Percentiles rank a stretch among this genome's conserved stretches.
phyloP scores from a whole-genome alignment of 2,113 vertebrate genomes.

The Bufo gargarizans region DNA sequence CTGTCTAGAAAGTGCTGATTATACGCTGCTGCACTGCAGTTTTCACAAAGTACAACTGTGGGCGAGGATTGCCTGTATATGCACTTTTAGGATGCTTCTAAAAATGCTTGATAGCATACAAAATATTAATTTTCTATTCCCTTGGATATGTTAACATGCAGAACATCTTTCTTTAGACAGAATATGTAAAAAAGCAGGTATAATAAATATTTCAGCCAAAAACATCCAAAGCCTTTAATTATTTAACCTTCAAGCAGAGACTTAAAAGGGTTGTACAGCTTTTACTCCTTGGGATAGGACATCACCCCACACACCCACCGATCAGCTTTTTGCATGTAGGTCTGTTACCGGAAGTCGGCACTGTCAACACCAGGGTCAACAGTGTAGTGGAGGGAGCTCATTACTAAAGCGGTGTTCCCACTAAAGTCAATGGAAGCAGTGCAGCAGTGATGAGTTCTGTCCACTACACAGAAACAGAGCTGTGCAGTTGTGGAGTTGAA shows the following conservation, averaged over 20 bases:
- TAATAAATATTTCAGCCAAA: conserved; percentile 2
- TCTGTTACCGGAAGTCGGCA: too few relatives aligned
- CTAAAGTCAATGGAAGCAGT: too few relatives aligned
- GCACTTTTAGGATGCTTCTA: conserved; percentile 21
- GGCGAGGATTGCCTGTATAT: background rate
- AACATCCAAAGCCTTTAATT: background rate
- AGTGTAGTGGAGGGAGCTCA: too few relatives aligned
- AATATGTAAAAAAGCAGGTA: background rate
- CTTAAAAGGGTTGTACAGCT: too few relatives aligned
- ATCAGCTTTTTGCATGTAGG: too few relatives aligned
- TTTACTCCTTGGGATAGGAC: too few relatives aligned
- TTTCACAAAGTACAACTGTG: background rate
- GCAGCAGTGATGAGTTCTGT: too few relatives aligned
- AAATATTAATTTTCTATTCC: conserved; percentile 6
- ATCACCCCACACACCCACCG: too few relatives aligned
- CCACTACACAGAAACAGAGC: too few relatives aligned
- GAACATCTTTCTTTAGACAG: background rate
- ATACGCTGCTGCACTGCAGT: conserved; percentile 8
- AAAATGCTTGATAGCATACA: conserved; percentile 6
- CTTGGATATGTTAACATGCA: conserved; percentile 22
- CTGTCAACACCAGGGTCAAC: too few relatives aligned
- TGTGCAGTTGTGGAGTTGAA: too few relatives aligned
- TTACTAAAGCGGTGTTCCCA: too few relatives aligned
- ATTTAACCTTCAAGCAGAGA: background rate
- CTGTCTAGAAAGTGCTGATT: conserved; percentile 33